Evolutionary conservation across 92 coral and sea anemone genomes (phyloP).

Genomic region (Epizoanthus illoricatus): DNA sequence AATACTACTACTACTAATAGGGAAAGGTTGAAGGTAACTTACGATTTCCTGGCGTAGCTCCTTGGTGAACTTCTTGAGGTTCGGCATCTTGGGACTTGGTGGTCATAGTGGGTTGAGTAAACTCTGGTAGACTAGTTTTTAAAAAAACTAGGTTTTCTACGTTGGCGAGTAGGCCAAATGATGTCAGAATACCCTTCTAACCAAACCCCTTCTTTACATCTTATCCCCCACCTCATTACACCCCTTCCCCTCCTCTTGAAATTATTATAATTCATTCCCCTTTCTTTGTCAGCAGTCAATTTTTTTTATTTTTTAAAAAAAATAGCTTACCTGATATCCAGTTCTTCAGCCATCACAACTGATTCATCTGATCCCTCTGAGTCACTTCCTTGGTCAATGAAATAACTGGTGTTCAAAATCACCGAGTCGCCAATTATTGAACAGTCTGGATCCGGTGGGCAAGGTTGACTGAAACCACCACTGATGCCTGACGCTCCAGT

Average conservation of each 20-base stretch:
- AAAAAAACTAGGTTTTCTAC: too few relatives aligned
- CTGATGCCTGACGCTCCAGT: constrained; percentile 13
- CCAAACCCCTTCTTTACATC: constrained; percentile 3
- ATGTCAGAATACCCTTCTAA: constrained; percentile 11
- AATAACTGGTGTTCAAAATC: constrained; percentile 10
- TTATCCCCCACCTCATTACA: neutral
- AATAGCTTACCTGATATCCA: constrained; percentile 4
- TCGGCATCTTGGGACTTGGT: too few relatives aligned
- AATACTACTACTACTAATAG: too few relatives aligned
- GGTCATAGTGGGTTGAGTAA: too few relatives aligned
- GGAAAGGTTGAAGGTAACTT: too few relatives aligned
- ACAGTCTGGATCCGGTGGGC: constrained; percentile 9
- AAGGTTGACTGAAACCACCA: constrained; percentile 9
- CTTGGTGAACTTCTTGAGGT: too few relatives aligned
- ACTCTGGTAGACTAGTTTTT: too few relatives aligned
- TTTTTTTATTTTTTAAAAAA: neutral
- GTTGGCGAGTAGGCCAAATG: too few relatives aligned
- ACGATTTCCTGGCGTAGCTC: too few relatives aligned
- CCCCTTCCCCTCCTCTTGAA: neutral
- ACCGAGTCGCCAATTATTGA: constrained; percentile 6
- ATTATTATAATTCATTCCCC: neutral
- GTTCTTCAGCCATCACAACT: constrained; percentile 14
- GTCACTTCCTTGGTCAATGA: constrained; percentile 6
- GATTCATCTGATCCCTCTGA: constrained; percentile 9
- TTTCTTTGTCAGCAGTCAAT: constrained; percentile 2